phyloP scores from a whole-genome alignment of 2,113 vertebrate species.

The Phylloscopus trochilus region DNA sequence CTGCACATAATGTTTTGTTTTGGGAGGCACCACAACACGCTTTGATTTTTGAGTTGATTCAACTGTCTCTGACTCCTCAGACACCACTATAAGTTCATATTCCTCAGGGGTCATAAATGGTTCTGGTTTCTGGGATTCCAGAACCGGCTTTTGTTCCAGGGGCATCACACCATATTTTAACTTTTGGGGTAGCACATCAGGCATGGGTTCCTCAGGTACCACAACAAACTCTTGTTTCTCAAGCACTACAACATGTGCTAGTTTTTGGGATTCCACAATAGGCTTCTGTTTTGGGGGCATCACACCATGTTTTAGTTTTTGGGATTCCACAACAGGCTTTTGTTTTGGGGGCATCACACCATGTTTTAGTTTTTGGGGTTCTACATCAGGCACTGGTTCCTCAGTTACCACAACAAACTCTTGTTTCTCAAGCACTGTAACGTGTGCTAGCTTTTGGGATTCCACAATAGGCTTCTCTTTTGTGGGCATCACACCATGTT shows the following conservation, averaged over 20 bases:
- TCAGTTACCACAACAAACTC: not conserved
- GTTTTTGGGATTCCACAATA: not conserved
- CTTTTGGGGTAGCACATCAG: not conserved
- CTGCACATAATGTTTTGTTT: not conserved
- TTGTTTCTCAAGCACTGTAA: not conserved
- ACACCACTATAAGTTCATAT: not conserved
- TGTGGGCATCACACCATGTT: not conserved
- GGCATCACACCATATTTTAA: not conserved
- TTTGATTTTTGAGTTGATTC: not conserved
- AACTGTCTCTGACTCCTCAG: not conserved
- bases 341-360: not conserved
- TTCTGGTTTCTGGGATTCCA: not conserved
- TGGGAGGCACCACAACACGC: not conserved
- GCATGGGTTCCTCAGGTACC: not conserved
- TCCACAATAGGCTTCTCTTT: not conserved
- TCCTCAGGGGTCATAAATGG: not conserved
- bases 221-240: not conserved
- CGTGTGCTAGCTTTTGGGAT: not conserved
- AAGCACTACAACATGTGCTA: not conserved
- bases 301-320: not conserved
- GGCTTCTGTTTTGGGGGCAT: not conserved
- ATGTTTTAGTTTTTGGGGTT: not conserved
- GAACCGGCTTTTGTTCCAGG: not conserved
- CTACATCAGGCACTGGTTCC: rapidly evolving
- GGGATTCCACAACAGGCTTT: not conserved